A percentile compares a stretch with the other conserved stretches of the same genome.
Evolutionary conservation across 2,113 vertebrate genomes (phyloP).

Genomic region (Sialia sialis): DNA sequence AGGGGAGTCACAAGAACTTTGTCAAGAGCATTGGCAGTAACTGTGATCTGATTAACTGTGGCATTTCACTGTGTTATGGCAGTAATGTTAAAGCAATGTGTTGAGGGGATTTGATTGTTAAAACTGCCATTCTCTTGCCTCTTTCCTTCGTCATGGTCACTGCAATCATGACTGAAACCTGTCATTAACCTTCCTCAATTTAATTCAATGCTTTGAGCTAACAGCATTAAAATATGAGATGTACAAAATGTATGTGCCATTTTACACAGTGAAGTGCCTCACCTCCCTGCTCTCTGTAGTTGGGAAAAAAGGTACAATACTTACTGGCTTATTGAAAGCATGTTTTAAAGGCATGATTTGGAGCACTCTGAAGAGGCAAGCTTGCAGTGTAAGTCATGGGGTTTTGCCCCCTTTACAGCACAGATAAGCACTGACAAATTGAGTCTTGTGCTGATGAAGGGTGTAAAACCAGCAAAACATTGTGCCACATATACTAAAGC

Average conservation of each 20-base stretch:
- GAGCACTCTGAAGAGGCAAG: neutral
- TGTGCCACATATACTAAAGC: neutral
- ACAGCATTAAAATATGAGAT: conserved; percentile 48
- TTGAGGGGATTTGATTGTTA: conserved; percentile 65
- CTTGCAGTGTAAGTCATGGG: rapidly evolving
- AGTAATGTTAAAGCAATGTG: conserved; percentile 53
- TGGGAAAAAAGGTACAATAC: neutral
- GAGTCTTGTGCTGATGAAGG: neutral
- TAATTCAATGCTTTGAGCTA: conserved; percentile 67
- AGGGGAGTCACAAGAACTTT: conserved; percentile 14
- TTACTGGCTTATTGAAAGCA: neutral
- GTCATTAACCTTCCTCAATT: conserved; percentile 73
- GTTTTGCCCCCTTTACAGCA: neutral
- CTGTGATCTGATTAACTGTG: conserved; percentile 64
- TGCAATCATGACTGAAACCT: conserved; percentile 65
- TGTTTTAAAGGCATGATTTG: neutral
- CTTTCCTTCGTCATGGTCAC: conserved; percentile 63
- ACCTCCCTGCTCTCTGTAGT: neutral
- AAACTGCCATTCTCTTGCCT: conserved; percentile 53
- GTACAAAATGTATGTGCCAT: conserved; percentile 3
- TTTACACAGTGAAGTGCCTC: conserved; percentile 19
- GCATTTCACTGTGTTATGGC: conserved; percentile 33
- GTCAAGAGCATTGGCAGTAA: neutral
- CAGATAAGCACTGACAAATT: neutral
- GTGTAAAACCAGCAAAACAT: neutral